Evolutionary conservation across 2,888 invertebrate species (phyloP).

Genomic region (Archips crataeganus): DNA sequence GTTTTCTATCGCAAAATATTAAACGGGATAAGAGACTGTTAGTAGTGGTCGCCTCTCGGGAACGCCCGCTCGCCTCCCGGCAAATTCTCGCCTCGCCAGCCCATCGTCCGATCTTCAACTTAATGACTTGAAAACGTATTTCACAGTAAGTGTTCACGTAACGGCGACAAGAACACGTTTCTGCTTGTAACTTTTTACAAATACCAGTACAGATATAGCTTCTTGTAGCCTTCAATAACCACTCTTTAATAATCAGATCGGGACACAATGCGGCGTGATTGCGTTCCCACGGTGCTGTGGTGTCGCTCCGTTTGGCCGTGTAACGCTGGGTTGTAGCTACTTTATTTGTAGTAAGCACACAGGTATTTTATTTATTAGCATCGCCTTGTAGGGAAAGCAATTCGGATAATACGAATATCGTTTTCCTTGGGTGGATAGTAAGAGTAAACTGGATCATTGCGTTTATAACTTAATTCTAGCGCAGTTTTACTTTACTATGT

Average conservation of each 20-base stretch:
- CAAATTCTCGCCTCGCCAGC: conserved; percentile 69
- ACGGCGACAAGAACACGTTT: conserved; percentile 13
- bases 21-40: conserved; percentile 27
- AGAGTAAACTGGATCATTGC: background rate
- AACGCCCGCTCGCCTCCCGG: conserved; percentile 68
- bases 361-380: conserved; percentile 1
- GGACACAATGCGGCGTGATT: conserved; percentile 20
- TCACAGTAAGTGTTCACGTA: conserved; percentile 47
- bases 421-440: background rate
- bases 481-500: no score
- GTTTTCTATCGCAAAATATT: background rate
- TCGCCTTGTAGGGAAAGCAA: conserved; percentile 2
- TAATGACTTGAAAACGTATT: conserved; percentile 68
- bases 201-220: conserved; percentile 30
- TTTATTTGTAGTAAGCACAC: conserved; percentile 26
- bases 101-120: conserved; percentile 58
- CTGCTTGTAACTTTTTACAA: conserved; percentile 36
- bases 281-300: conserved; percentile 43
- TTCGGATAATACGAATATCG: background rate
- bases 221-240: conserved; percentile 33
- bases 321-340: conserved; percentile 39
- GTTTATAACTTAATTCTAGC: background rate
- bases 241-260: conserved; percentile 42
- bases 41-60: conserved; percentile 63
- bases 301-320: conserved; percentile 40